Percentiles rank a stretch among this genome's conserved stretches.
phyloP scores from a whole-genome alignment of 1,140 invertebrate genomes.

The Lepidurus apus region DNA sequence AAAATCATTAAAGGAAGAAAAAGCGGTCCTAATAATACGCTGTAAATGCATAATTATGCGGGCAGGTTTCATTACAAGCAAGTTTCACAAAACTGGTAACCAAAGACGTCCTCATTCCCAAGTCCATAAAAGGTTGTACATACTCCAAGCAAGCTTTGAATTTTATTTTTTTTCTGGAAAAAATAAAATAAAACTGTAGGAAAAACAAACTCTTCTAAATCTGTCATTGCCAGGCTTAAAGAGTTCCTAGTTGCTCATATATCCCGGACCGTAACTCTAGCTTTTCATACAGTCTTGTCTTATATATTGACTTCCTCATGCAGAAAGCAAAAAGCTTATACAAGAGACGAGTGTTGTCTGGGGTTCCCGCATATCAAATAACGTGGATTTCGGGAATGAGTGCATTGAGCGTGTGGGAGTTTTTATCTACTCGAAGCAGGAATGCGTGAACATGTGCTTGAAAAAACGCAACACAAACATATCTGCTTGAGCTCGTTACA shows the following conservation, averaged over 20 bases:
- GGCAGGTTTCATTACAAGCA: background rate
- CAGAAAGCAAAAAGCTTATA: background rate
- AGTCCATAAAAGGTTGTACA: background rate
- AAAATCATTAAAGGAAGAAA: background rate
- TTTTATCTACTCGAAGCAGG: background rate
- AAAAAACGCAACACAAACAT: background rate
- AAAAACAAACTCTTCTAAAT: background rate
- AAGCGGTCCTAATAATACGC: background rate
- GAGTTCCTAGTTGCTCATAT: background rate
- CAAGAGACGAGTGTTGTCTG: background rate
- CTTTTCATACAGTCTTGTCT: background rate
- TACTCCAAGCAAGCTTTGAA: too few relatives aligned
- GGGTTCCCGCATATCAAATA: background rate
- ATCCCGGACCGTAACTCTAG: background rate
- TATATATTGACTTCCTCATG: background rate
- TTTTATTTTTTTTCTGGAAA: background rate
- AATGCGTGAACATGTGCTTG: background rate
- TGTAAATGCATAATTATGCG: background rate
- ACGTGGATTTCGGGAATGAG: background rate
- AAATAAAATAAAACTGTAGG: background rate
- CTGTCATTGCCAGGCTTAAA: background rate
- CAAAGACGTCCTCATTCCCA: slow-evolving; percentile 6
- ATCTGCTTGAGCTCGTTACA: background rate
- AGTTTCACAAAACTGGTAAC: background rate
- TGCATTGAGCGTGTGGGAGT: background rate